Conservation (phyloP, 2,888 invertebrate species). For the Scaptomyza polygonia region DNA sequence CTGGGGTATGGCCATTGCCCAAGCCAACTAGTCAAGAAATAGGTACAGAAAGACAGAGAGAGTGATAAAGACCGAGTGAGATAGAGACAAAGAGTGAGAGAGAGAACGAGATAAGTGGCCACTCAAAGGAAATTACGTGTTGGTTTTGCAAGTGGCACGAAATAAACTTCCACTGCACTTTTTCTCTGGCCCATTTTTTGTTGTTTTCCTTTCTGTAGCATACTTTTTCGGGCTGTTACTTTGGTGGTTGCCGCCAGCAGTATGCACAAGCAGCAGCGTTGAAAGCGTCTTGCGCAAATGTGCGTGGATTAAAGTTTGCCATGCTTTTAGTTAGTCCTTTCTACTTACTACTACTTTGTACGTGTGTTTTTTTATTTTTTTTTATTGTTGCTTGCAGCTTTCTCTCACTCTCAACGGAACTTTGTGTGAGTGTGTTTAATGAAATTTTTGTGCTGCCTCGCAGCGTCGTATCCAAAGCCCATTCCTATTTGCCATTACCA, state of each 20-base stretch:
- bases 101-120: slow-evolving; percentile 63
- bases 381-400: too few relatives aligned
- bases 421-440: slow-evolving; percentile 61
- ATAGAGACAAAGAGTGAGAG: slow-evolving; percentile 1
- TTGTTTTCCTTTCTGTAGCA: slow-evolving; percentile 20
- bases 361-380: too few relatives aligned
- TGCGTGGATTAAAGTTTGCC: slow-evolving; percentile 70
- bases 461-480: slow-evolving; percentile 18
- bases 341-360: slow-evolving; percentile 2
- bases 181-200: slow-evolving; percentile 16
- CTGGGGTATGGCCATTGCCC: slow-evolving; percentile 46
- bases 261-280: slow-evolving; percentile 1
- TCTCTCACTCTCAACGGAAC: slow-evolving; percentile 32
- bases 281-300: slow-evolving; percentile 48
- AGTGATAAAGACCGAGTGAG: neutral
- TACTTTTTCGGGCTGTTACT: slow-evolving; percentile 40
- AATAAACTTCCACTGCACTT: slow-evolving; percentile 58
- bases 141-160: slow-evolving; percentile 62
- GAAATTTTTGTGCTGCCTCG: slow-evolving; percentile 57
- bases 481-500: slow-evolving; percentile 3
- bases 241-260: slow-evolving; percentile 10
- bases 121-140: slow-evolving; percentile 71
- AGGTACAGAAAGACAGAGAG: neutral
- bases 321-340: slow-evolving; percentile 59
- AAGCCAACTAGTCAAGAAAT: slow-evolving; percentile 54